phyloP scores from a whole-genome alignment of 37 sponge, comb jelly and placozoan genomes.

The Oopsacas minuta region DNA sequence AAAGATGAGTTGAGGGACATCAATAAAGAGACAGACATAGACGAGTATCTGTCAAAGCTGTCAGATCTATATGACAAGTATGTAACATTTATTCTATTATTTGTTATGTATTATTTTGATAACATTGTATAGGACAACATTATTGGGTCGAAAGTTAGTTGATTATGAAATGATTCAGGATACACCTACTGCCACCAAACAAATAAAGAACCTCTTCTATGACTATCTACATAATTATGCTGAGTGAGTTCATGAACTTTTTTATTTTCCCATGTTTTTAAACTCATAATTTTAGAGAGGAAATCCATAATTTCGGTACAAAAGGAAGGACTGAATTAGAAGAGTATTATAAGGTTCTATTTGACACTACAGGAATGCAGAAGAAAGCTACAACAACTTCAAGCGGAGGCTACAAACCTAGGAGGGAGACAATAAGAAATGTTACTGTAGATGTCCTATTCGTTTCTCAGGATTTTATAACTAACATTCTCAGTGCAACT shows the following conservation, averaged over 20 bases:
- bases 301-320: not conserved
- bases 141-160: slow-evolving; percentile 25
- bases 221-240: slow-evolving; percentile 40
- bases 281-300: not conserved
- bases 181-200: slow-evolving; percentile 28
- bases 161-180: slow-evolving; percentile 34
- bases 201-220: slow-evolving; percentile 31
- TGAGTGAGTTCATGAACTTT: slow-evolving; percentile 30
- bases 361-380: not conserved
- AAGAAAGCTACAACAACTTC: not conserved
- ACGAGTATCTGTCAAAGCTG: slow-evolving; percentile 33
- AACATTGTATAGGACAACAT: slow-evolving; percentile 25
- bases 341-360: not conserved
- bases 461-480: slow-evolving; percentile 62
- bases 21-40: slow-evolving; percentile 18
- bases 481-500: slow-evolving; percentile 43
- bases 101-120: not conserved
- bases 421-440: not conserved
- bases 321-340: not conserved
- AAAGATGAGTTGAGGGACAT: slow-evolving; percentile 28
- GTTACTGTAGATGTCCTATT: slow-evolving; percentile 32
- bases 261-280: not conserved
- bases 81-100: not conserved
- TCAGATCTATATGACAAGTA: slow-evolving; percentile 45
- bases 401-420: not conserved